phyloP scores from a whole-genome alignment of 2,113 vertebrate species.

The Colistium nudipinnis region DNA sequence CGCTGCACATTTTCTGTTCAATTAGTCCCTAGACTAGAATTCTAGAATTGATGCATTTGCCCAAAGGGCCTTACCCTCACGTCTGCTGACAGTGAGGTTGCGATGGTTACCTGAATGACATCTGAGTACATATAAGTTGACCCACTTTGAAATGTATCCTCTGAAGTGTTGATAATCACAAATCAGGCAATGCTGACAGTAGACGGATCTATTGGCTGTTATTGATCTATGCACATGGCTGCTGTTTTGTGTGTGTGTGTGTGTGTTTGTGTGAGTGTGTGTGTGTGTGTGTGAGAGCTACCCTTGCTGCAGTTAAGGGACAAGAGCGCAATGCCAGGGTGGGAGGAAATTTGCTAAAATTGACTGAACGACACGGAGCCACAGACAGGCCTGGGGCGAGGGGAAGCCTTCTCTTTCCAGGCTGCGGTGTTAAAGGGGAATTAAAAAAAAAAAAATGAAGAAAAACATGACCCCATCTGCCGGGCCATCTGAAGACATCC shows the following conservation, averaged over 20 bases:
- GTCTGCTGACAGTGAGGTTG: not conserved
- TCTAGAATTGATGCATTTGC: not conserved
- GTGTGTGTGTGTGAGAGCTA: not conserved
- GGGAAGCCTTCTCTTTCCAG: slow-evolving; percentile 27
- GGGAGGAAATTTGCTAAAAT: slow-evolving; percentile 37
- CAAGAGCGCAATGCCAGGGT: slow-evolving; percentile 2
- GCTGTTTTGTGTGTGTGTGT: too few relatives aligned
- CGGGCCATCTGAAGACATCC: slow-evolving; percentile 66
- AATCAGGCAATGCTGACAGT: not conserved
- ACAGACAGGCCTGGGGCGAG: slow-evolving; percentile 20
- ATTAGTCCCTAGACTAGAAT: not conserved
- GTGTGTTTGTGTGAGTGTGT: too few relatives aligned
- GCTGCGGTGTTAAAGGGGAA: slow-evolving; percentile 39
- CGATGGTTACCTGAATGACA: not conserved
- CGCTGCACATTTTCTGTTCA: too few relatives aligned
- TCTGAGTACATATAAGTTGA: slow-evolving; percentile 3
- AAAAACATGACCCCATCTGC: slow-evolving; percentile 59
- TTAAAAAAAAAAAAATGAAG: not conserved
- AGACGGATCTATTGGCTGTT: not conserved
- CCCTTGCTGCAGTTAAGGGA: not conserved
- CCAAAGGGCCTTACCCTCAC: not conserved
- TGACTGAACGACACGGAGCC: slow-evolving; percentile 31
- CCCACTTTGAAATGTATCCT: not conserved
- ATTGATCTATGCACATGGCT: not conserved
- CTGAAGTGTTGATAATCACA: not conserved